Percentiles rank a stretch among this genome's conserved stretches.
Evolutionary conservation across 2,113 vertebrate species (phyloP).

Genomic region (Odocoileus virginianus): DNA sequence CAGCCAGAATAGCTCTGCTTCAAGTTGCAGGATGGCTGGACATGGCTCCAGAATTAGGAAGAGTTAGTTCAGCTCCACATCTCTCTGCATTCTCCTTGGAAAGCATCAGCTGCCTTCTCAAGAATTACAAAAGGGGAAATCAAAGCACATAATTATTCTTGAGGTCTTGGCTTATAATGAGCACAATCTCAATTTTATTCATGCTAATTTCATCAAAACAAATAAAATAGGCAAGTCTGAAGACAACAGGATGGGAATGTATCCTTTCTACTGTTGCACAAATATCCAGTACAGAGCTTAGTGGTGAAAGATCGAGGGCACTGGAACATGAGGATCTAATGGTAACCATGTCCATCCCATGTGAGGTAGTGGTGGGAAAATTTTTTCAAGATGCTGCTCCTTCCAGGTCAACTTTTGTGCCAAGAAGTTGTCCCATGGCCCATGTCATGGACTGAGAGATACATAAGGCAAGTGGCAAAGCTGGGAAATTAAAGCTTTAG

Average conservation of each 20-base stretch:
- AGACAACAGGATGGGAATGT: background rate
- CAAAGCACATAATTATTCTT: background rate
- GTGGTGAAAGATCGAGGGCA: background rate
- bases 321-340: background rate
- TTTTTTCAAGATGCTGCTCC: background rate
- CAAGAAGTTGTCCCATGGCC: background rate
- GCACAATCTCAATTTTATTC: background rate
- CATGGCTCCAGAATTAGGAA: background rate
- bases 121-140: background rate
- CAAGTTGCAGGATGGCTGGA: background rate
- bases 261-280: background rate
- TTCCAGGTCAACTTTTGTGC: background rate
- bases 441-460: background rate
- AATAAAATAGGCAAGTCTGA: background rate
- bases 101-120: background rate
- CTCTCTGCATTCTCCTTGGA: background rate
- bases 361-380: background rate
- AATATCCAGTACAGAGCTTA: background rate
- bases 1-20: background rate
- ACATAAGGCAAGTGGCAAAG: background rate
- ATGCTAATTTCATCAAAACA: background rate
- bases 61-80: background rate
- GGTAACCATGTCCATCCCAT: background rate
- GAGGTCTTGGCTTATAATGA: background rate
- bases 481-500: background rate